phyloP scores from a whole-genome alignment of 64 coral and sea anemone genomes.

The Catalaphyllia jardinei region DNA sequence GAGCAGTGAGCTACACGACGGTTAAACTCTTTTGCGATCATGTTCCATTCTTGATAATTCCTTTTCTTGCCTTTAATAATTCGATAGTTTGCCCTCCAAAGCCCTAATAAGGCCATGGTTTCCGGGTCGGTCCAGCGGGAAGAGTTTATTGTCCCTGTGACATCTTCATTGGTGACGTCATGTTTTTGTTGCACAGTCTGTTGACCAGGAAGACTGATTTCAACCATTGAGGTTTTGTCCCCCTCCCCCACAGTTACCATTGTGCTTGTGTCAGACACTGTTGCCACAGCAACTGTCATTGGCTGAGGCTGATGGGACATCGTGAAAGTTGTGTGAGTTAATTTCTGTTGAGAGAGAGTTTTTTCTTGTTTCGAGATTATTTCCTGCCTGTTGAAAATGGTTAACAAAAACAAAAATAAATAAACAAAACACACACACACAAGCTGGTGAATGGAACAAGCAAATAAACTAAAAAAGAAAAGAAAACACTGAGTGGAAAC shows the following conservation, averaged over 20 bases:
- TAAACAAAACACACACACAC: too few relatives aligned
- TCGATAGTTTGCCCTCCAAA: constrained; percentile 84
- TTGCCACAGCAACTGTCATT: constrained; percentile 4
- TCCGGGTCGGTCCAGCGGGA: constrained; percentile 86
- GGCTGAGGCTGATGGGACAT: neutral
- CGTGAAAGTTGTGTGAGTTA: neutral
- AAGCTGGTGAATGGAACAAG: too few relatives aligned
- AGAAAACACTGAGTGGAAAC: too few relatives aligned
- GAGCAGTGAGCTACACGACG: constrained; percentile 46
- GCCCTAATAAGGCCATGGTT: constrained; percentile 62
- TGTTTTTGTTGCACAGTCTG: neutral
- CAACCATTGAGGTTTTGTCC: neutral
- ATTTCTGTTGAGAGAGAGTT: neutral
- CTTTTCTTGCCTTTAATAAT: constrained; percentile 72
- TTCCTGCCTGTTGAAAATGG: neutral
- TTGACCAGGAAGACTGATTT: neutral
- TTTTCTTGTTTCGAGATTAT: neutral
- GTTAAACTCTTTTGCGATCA: constrained; percentile 87
- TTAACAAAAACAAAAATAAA: too few relatives aligned
- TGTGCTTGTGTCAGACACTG: constrained; percentile 2
- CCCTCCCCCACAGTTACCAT: constrained; percentile 17
- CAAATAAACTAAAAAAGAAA: too few relatives aligned
- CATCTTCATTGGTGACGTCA: neutral
- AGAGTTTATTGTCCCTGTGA: constrained; percentile 58
- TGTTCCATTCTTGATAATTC: constrained; percentile 90